Evolutionary conservation across 2,113 vertebrate species (phyloP).

Genomic region (Panthera uncia): DNA sequence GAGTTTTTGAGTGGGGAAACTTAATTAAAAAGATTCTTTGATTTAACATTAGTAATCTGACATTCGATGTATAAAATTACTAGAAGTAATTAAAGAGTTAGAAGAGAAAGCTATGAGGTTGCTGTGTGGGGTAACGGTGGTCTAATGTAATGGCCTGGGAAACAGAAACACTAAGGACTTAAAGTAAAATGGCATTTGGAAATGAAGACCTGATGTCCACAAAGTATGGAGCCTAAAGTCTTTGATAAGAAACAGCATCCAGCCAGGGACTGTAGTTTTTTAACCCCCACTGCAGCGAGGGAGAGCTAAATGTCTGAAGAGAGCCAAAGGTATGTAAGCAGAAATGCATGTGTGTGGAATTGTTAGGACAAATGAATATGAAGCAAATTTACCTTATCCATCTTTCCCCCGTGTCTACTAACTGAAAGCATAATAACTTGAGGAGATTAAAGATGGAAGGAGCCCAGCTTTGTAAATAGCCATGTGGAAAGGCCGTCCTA

Average conservation of each 20-base stretch:
- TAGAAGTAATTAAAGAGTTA: not conserved
- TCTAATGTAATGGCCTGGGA: not conserved
- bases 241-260: not conserved
- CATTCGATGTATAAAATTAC: not conserved
- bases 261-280: not conserved
- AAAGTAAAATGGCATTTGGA: not conserved
- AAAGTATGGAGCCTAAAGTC: not conserved
- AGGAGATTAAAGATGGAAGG: not conserved
- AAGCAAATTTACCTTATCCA: not conserved
- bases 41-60: not conserved
- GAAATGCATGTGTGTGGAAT: not conserved
- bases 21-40: not conserved
- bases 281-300: not conserved
- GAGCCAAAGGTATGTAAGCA: not conserved
- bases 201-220: not conserved
- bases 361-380: not conserved
- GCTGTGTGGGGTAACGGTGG: fast-evolving
- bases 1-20: not conserved
- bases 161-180: not conserved
- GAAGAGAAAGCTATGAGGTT: not conserved
- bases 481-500: fast-evolving
- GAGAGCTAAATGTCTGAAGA: not conserved
- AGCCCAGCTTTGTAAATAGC: not conserved
- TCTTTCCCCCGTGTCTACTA: not conserved
- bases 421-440: not conserved